These are phyloP conservation scores for Hystrix brachyura DNA, from an alignment of 2,113 vertebrate genomes.

Conservation along the genomic window DNA sequence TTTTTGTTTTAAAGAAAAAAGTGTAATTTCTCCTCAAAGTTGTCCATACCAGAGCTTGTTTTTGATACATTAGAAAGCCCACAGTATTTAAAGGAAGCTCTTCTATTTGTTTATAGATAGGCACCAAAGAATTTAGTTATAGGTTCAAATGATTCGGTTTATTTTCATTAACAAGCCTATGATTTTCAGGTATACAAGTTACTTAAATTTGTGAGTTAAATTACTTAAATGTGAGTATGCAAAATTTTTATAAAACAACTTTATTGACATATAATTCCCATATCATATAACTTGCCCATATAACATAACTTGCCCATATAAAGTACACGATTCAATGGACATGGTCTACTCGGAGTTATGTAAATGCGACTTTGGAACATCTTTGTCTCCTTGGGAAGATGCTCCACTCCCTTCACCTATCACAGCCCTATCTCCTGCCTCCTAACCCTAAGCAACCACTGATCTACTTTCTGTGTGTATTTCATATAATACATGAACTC, in stretches of 20 bases:
- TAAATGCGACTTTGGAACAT: not conserved
- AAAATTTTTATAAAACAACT: not conserved
- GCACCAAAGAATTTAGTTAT: constrained; percentile 45
- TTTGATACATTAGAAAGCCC: not conserved
- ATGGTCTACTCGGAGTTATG: not conserved
- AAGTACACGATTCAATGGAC: not conserved
- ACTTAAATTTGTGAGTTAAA: not conserved
- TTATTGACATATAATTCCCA: not conserved
- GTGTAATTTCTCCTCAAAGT: constrained; percentile 61
- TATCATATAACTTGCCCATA: not conserved
- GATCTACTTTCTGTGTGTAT: not conserved
- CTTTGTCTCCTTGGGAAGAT: not conserved
- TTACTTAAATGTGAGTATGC: not conserved
- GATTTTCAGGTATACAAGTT: not conserved
- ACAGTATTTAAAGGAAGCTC: constrained; percentile 26
- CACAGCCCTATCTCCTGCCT: not conserved
- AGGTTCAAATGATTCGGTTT: constrained; percentile 29
- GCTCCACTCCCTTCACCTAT: not conserved
- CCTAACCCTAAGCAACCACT: not conserved
- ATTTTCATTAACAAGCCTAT: constrained; percentile 22
- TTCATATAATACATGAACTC: not conserved
- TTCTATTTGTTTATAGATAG: constrained; percentile 64
- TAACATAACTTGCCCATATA: not conserved
- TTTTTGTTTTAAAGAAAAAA: not conserved
- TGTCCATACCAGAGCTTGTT: constrained; percentile 16